Evolutionary conservation across 2,113 vertebrate species (phyloP).

Genomic region (Aix galericulata): DNA sequence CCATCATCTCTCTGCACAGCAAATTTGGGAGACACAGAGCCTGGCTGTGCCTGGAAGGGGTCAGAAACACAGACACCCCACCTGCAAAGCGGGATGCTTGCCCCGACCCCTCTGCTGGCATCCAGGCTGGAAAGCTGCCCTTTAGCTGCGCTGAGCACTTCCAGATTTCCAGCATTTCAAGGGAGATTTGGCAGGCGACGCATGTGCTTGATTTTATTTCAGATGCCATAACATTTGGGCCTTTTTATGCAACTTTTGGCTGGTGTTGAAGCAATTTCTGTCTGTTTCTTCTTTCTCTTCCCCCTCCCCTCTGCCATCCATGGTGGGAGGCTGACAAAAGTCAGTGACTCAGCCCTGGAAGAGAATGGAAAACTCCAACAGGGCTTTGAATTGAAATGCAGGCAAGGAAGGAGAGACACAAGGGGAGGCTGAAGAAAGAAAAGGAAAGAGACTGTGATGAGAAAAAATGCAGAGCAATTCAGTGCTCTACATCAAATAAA

Average conservation of each 20-base stretch:
- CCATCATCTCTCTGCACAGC: not conserved
- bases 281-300: constrained; percentile 64
- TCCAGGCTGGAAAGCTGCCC: constrained; percentile 7
- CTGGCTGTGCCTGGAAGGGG: not conserved
- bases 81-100: not conserved
- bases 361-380: constrained; percentile 65
- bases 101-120: not conserved
- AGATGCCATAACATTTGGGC: constrained; percentile 57
- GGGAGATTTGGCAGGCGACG: constrained; percentile 46
- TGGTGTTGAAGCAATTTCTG: constrained; percentile 40
- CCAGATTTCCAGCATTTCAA: constrained; percentile 68
- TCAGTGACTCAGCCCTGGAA: constrained; percentile 59
- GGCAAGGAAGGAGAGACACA: constrained; percentile 61
- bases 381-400: constrained; percentile 48
- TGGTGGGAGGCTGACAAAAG: constrained; percentile 62
- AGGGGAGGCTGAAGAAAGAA: constrained; percentile 50
- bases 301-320: constrained; percentile 48
- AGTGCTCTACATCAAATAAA: not conserved
- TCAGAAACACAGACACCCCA: fast-evolving
- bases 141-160: not conserved
- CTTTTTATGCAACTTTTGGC: constrained; percentile 59
- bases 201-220: constrained; percentile 51
- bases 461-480: not conserved
- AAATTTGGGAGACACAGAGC: not conserved
- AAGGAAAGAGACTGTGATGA: not conserved